Percentiles rank a stretch among this genome's conserved stretches.
Conservation (phyloP, 2,797 vertebrate species). For the Eulemur albifrons region DNA sequence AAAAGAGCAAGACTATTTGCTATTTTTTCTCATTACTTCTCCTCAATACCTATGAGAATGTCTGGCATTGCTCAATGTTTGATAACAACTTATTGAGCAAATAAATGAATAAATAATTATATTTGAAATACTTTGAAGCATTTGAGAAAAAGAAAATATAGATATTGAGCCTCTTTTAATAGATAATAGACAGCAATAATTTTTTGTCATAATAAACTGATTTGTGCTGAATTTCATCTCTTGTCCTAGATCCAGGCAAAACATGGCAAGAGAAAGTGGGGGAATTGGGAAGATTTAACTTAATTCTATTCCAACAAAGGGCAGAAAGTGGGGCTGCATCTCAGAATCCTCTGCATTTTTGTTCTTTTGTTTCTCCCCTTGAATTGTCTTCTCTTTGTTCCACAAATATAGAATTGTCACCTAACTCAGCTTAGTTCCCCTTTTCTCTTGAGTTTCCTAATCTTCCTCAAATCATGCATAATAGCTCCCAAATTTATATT, state of each 20-base stretch:
- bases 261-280: background rate
- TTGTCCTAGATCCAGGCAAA: background rate
- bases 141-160: background rate
- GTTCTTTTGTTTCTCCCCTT: background rate
- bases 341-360: background rate
- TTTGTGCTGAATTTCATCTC: background rate
- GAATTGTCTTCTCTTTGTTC: background rate
- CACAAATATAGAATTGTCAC: background rate
- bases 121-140: slow-evolving; percentile 1
- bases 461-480: background rate
- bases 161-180: background rate
- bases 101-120: background rate
- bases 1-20: background rate
- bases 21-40: background rate
- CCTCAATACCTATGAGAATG: background rate
- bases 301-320: background rate
- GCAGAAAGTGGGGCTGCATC: background rate
- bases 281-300: background rate
- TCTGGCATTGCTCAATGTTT: background rate
- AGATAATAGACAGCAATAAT: background rate
- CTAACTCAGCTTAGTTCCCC: background rate
- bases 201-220: background rate
- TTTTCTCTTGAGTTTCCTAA: background rate
- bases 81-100: background rate
- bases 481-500: slow-evolving; percentile 16